Evolutionary conservation across 2,113 vertebrate species (phyloP).

Genomic region (Engraulis encrasicolus): DNA sequence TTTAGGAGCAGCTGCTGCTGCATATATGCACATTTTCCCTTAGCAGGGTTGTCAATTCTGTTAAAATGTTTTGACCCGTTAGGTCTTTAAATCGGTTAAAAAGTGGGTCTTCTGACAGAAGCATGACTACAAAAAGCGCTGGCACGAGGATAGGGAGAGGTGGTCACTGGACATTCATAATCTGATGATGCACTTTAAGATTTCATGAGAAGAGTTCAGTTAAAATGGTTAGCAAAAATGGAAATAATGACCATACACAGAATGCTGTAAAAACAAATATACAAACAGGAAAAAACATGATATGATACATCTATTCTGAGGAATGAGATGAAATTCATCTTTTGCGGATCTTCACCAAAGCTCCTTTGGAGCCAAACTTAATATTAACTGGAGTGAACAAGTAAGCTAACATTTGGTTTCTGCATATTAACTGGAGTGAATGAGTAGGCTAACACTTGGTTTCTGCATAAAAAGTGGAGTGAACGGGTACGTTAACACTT

Average conservation of each 20-base stretch:
- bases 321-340: neutral
- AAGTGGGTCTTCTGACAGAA: neutral
- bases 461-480: neutral
- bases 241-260: neutral
- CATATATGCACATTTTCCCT: too few species aligned
- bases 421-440: neutral
- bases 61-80: too few species aligned
- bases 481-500: neutral
- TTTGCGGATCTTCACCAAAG: neutral
- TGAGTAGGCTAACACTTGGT: neutral
- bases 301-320: neutral
- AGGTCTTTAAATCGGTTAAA: too few species aligned
- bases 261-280: neutral
- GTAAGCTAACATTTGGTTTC: neutral
- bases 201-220: neutral
- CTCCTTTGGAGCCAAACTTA: neutral
- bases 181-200: neutral
- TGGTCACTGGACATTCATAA: neutral
- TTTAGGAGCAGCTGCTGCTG: too few species aligned
- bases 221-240: neutral
- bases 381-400: neutral
- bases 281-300: neutral
- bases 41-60: too few species aligned
- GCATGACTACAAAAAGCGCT: neutral
- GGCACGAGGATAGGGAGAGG: neutral